Percentiles rank a stretch among this genome's conserved stretches.
Conservation (phyloP, 2,113 vertebrate genomes). For the Hemibagrus wyckioides region DNA sequence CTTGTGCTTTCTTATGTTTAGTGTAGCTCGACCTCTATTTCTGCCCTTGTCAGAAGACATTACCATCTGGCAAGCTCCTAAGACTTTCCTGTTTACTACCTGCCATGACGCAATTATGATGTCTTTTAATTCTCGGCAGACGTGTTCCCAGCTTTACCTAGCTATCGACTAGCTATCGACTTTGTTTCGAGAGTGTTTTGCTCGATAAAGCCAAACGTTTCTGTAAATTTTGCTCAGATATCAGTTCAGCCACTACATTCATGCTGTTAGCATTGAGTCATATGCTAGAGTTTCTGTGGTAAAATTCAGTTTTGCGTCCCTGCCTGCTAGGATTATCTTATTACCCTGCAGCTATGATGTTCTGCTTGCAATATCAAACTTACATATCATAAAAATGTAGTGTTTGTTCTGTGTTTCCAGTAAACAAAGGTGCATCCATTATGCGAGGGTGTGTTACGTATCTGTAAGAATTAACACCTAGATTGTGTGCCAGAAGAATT, state of each 20-base stretch:
- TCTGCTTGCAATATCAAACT: not conserved
- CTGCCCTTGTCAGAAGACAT: slow-evolving; percentile 30
- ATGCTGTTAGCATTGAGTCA: not conserved
- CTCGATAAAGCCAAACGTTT: not conserved
- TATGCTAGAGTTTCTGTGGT: not conserved
- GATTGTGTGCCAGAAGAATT: not conserved
- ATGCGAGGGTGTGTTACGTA: not conserved
- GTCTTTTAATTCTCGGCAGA: not conserved
- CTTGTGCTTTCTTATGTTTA: not conserved
- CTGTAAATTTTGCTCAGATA: not conserved
- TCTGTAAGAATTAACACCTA: not conserved
- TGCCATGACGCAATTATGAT: not conserved
- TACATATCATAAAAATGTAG: not conserved
- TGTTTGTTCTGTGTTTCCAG: not conserved
- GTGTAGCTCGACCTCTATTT: slow-evolving; percentile 24
- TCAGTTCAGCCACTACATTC: not conserved
- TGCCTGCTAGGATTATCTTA: not conserved
- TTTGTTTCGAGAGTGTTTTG: not conserved
- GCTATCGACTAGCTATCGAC: not conserved
- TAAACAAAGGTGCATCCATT: no score
- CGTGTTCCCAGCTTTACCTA: not conserved
- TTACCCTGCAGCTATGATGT: not conserved
- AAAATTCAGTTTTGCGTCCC: not conserved
- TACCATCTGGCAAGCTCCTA: slow-evolving; percentile 6
- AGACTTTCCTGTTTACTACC: not conserved